Evolutionary conservation across 1,140 invertebrate genomes (phyloP).

Genomic region (Drosophila grimshawi): DNA sequence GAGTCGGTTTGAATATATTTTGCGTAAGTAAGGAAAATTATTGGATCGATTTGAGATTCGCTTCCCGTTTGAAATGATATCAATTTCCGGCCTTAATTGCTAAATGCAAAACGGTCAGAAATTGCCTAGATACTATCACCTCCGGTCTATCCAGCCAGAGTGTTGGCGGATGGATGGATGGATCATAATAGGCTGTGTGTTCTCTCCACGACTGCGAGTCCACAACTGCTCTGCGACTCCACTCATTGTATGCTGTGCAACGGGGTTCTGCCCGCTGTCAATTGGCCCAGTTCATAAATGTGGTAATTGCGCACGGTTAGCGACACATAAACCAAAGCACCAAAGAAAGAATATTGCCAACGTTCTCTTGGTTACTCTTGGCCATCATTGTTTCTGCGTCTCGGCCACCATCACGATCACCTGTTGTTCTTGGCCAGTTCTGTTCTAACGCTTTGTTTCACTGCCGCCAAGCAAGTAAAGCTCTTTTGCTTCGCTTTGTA

Average conservation of each 20-base stretch:
- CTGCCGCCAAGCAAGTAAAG: no score
- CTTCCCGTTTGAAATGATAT: slow-evolving; percentile 54
- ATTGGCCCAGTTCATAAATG: slow-evolving; percentile 79
- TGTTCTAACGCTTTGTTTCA: no score
- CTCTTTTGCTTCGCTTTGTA: no score
- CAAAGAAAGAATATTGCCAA: slow-evolving; percentile 36
- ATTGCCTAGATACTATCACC: slow-evolving; percentile 25
- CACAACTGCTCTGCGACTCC: no score
- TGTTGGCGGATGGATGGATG: background rate
- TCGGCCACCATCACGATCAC: slow-evolving; percentile 26
- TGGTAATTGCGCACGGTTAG: slow-evolving; percentile 74
- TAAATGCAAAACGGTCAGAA: slow-evolving; percentile 31
- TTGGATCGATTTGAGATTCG: slow-evolving; percentile 49
- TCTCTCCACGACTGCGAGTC: background rate
- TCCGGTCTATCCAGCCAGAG: slow-evolving; percentile 16
- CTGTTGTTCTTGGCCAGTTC: slow-evolving; percentile 4
- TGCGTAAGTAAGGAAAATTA: slow-evolving; percentile 51
- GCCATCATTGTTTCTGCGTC: slow-evolving; percentile 35
- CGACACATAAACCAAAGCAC: slow-evolving; percentile 60
- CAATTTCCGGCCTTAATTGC: slow-evolving; percentile 60
- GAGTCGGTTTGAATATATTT: slow-evolving; percentile 39
- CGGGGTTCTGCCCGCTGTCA: slow-evolving; percentile 37
- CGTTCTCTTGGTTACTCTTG: slow-evolving; percentile 42
- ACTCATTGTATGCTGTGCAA: slow-evolving; percentile 7
- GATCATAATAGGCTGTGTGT: background rate